These are phyloP conservation scores for Neosalanx taihuensis DNA, from an alignment of 2,797 vertebrate species.

Conservation along the genomic window DNA sequence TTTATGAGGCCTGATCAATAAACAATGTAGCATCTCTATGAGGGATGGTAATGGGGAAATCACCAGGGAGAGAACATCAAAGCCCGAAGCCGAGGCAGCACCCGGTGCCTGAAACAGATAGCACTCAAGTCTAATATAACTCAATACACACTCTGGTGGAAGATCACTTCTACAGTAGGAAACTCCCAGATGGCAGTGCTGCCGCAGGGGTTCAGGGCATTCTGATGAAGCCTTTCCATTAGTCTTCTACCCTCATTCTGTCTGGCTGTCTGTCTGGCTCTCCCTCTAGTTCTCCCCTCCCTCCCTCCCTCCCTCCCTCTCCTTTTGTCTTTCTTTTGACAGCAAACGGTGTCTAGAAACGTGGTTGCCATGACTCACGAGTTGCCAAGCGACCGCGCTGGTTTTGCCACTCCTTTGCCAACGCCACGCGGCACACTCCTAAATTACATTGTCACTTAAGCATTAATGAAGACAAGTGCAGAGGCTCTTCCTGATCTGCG, in stretches of 20 bases:
- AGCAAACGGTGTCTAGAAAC: constrained; percentile 64
- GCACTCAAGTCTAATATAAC: constrained; percentile 35
- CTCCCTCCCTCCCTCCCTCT: constrained; percentile 39
- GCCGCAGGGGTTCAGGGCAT: constrained; percentile 28
- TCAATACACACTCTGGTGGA: constrained; percentile 23
- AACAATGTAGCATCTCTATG: constrained; percentile 63
- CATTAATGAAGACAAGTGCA: constrained; percentile 76
- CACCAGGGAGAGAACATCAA: constrained; percentile 34
- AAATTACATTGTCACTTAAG: constrained; percentile 69
- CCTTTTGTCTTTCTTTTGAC: constrained; percentile 50
- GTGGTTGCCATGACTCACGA: constrained; percentile 60
- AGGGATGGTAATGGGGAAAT: constrained; percentile 54
- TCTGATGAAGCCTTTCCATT: constrained; percentile 7
- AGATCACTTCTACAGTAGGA: constrained; percentile 26
- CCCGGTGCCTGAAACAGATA: constrained; percentile 56
- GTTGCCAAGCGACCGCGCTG: constrained; percentile 31
- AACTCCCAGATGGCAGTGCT: constrained; percentile 39
- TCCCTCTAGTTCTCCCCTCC: constrained; percentile 1
- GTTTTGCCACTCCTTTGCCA: constrained; percentile 46
- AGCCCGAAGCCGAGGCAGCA: constrained; percentile 34
- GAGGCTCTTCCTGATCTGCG: constrained; percentile 61
- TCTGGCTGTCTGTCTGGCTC: constrained; percentile 39
- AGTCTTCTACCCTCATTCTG: background rate
- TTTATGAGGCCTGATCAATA: constrained; percentile 75
- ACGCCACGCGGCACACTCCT: constrained; percentile 36